phyloP scores from a whole-genome alignment of 2,113 vertebrate species.

The Hippocampus mohnikei region DNA sequence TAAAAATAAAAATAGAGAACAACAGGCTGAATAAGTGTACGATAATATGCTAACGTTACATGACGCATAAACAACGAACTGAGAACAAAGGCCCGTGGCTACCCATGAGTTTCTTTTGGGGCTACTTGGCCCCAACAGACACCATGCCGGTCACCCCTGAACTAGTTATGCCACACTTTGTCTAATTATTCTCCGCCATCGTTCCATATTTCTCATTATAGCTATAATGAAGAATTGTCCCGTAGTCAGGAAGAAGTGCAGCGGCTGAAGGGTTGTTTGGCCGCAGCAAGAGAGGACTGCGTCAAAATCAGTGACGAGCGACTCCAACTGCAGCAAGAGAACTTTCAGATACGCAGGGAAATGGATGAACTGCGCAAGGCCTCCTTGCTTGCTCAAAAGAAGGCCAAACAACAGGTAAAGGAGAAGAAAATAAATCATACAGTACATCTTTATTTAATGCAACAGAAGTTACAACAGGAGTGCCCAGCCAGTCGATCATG shows the following conservation, averaged over 20 bases:
- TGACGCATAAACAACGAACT: no score
- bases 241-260: slow-evolving; percentile 80
- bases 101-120: no score
- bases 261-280: slow-evolving; percentile 79
- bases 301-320: slow-evolving; percentile 83
- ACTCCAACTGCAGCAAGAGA: slow-evolving; percentile 86
- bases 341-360: slow-evolving; percentile 80
- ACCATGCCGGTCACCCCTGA: no score
- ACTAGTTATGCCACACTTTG: background rate
- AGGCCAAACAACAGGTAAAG: slow-evolving; percentile 84
- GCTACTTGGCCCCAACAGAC: no score
- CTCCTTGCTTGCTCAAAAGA: slow-evolving; percentile 74
- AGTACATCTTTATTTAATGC: no score
- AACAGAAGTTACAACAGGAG: no score
- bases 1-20: no score
- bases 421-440: background rate
- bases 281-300: slow-evolving; percentile 78
- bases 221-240: slow-evolving; percentile 84
- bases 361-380: slow-evolving; percentile 79
- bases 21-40: no score
- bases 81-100: no score
- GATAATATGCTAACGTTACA: no score
- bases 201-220: slow-evolving; percentile 32
- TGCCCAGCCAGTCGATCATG: no score
- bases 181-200: background rate